Conservation (phyloP, 2,113 vertebrate genomes). For the Sinocyclocheilus grahami region DNA sequence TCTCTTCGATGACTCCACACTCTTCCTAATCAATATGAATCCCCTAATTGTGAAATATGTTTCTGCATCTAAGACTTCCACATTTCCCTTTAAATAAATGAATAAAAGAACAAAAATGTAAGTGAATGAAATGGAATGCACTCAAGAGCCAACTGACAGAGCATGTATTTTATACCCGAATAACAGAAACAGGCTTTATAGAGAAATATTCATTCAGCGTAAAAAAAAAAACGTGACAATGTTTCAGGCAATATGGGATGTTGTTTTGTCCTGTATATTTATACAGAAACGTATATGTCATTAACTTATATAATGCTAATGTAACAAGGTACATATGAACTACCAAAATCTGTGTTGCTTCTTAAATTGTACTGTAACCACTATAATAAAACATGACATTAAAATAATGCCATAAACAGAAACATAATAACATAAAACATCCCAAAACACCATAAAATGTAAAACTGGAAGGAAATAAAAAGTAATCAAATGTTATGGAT, state of each 20-base stretch:
- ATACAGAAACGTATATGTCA: neutral
- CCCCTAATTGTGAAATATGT: slow-evolving; percentile 59
- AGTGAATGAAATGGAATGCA: slow-evolving; percentile 4
- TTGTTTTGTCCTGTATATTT: neutral
- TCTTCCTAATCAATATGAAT: slow-evolving; percentile 46
- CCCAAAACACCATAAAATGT: too few relatives aligned
- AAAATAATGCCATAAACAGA: neutral
- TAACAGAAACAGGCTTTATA: neutral
- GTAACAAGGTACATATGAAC: neutral
- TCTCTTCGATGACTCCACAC: slow-evolving; percentile 45
- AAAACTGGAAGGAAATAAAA: too few relatives aligned
- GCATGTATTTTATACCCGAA: neutral
- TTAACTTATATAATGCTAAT: neutral
- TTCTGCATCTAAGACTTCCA: slow-evolving; percentile 49
- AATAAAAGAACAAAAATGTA: slow-evolving; percentile 38
- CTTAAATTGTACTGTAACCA: neutral
- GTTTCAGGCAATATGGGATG: neutral
- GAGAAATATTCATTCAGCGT: too few relatives aligned
- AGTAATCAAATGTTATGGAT: too few relatives aligned
- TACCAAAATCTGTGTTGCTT: neutral
- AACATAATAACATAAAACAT: too few relatives aligned
- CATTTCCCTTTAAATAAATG: slow-evolving; percentile 34
- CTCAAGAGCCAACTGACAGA: neutral
- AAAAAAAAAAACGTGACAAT: neutral
- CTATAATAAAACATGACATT: neutral